Percentiles rank a stretch among this genome's conserved stretches.
Conservation (phyloP, 2,113 vertebrate genomes). For the Mastomys natalensis region DNA sequence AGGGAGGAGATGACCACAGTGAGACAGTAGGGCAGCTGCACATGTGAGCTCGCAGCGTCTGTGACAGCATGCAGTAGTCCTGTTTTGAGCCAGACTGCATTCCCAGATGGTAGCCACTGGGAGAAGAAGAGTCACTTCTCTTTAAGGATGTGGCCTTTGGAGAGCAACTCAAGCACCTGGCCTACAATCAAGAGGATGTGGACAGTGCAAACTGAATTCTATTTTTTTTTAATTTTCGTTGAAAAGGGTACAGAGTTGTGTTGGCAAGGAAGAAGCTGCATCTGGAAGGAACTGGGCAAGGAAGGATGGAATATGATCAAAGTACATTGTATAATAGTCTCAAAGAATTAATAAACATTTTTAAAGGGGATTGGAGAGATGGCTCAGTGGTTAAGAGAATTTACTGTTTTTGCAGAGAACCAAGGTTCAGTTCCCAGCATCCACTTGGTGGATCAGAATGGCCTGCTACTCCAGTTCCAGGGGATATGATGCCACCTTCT, state of each 20-base stretch:
- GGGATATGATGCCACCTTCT: neutral
- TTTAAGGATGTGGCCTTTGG: neutral
- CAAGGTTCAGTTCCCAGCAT: neutral
- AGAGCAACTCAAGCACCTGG: neutral
- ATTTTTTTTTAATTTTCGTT: neutral
- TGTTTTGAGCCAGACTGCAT: neutral
- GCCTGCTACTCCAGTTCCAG: neutral
- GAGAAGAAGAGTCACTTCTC: neutral
- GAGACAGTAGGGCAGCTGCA: neutral
- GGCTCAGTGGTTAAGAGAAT: neutral
- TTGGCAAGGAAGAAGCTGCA: neutral
- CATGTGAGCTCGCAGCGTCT: neutral
- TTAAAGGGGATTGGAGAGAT: neutral
- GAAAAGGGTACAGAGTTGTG: neutral
- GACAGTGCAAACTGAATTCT: neutral
- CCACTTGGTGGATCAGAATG: neutral
- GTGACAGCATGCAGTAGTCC: neutral
- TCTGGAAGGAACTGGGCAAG: neutral
- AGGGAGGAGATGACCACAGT: neutral
- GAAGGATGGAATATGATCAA: neutral
- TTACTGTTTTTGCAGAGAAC: neutral
- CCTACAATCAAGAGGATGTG: neutral
- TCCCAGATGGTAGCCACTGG: neutral
- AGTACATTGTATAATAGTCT: neutral
- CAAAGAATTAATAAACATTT: neutral